phyloP scores from a whole-genome alignment of 2,113 vertebrate species.

The Crotalus tigris region DNA sequence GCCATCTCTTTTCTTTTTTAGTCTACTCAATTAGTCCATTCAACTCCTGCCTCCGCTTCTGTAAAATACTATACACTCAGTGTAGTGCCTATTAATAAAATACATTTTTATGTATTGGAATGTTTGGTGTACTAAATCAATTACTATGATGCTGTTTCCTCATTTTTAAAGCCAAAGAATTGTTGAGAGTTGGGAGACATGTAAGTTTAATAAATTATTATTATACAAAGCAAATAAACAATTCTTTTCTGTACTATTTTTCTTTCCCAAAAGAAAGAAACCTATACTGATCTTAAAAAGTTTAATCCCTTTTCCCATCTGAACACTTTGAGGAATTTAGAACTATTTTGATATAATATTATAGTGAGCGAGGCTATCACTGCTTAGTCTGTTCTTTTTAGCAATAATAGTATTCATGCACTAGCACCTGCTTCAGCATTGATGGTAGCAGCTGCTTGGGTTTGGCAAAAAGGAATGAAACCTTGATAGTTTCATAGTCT shows the following conservation, averaged over 20 bases:
- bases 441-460: slow-evolving; percentile 63
- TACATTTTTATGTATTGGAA: neutral
- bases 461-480: slow-evolving; percentile 46
- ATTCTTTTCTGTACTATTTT: slow-evolving; percentile 9
- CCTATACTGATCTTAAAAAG: neutral
- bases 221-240: slow-evolving; percentile 4
- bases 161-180: neutral
- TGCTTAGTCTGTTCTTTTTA: slow-evolving; percentile 48
- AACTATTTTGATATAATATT: slow-evolving; percentile 46
- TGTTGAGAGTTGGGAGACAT: neutral
- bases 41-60: neutral
- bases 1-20: neutral
- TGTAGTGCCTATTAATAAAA: neutral
- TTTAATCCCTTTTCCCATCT: slow-evolving; percentile 62
- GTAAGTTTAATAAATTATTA: neutral
- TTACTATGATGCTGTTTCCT: neutral
- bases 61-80: accelerated
- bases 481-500: slow-evolving; percentile 43
- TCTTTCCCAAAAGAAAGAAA: neutral
- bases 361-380: slow-evolving; percentile 50
- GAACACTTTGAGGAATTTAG: slow-evolving; percentile 62
- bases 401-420: slow-evolving; percentile 42
- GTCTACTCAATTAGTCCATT: accelerated
- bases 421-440: slow-evolving; percentile 59
- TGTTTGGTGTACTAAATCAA: neutral